phyloP scores from a whole-genome alignment of 2,113 vertebrate species.

The Sphaerodactylus townsendi region DNA sequence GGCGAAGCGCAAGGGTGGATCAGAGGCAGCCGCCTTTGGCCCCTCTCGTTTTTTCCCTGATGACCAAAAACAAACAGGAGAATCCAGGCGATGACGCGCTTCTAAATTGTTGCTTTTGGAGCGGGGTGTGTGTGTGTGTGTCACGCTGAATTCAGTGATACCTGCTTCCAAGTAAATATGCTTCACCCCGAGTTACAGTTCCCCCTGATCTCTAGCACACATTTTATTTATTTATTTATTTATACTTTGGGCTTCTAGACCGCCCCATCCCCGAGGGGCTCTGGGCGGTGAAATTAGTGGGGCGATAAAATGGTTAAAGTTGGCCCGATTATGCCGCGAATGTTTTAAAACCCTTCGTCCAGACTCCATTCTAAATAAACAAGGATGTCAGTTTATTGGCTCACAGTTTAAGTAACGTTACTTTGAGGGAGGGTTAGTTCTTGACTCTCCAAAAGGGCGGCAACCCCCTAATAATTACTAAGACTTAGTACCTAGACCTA shows the following conservation, averaged over 20 bases:
- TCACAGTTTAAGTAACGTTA: background rate
- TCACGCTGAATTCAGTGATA: background rate
- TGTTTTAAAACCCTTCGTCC: background rate
- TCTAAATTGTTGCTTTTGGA: background rate
- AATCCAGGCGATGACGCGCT: fast-evolving
- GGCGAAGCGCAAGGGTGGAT: too few relatives aligned
- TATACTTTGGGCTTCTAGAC: too few relatives aligned
- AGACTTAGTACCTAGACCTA: background rate
- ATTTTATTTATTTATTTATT: too few relatives aligned
- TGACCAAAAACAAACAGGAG: too few relatives aligned
- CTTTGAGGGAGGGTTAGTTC: too few relatives aligned
- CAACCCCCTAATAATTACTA: background rate
- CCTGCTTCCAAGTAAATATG: background rate
- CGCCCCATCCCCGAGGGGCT: too few relatives aligned
- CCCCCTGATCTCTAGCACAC: background rate
- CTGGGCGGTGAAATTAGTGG: too few relatives aligned
- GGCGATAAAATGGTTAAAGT: background rate
- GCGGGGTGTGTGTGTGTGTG: too few relatives aligned
- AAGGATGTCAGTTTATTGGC: background rate
- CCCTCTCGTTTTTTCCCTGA: too few relatives aligned
- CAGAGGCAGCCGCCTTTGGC: background rate
- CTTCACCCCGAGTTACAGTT: background rate
- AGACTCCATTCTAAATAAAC: background rate
- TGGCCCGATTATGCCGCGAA: background rate
- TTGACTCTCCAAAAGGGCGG: too few relatives aligned